Base-by-base conservation (phyloP, 2,888 invertebrate species). In the Priocnemis perturbator region DNA sequence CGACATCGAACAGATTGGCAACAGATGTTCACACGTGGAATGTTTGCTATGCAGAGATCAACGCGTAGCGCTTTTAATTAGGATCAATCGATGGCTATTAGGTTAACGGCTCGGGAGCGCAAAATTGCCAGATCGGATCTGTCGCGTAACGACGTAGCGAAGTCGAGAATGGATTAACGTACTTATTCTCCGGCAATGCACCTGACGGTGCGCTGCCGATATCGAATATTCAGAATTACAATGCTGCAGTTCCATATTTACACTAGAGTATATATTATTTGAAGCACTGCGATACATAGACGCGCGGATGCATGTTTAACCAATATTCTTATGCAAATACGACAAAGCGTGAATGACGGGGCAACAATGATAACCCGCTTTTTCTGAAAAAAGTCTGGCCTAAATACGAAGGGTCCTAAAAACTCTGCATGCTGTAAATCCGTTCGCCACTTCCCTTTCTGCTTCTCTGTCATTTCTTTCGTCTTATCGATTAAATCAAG, bases 51-150 rank as follows among this genome's bases (percentile, higher is more conserved):
- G 83, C 83, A 80, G 78, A 78, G 85, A 84, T 85, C 81, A 79
- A 73, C 76, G 74, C 64, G 65, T 26, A 70, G 52, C 65, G 63
- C 45, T 48, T 67, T 85, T 81, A 84, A 86, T 79, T 68, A 82
- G 81, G 83, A 86, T 86, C 86, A 85, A 86, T 85, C 83, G 79
- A 82, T 83, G 72, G 76, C 77, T 81, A 85, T 85, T 83, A 77
- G 84, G 82, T 86, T 85, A 85, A 86, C 81, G 83, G 81, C 81
- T 81, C 78, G 77, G 74, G 71, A 84, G 81, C 78, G 82, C 78
- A 79, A 85, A 84, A 84, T 85, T 82, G 74, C 79, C 83, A 81
- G 78, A 82, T 84, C 81, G 73, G 81, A 79, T 83, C 80, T 69
- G 48, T 19, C 63, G n/a, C 26, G 3, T 48, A 52, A 30, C 53